A percentile compares a stretch with the other conserved stretches of the same genome.
phyloP scores from a whole-genome alignment of 2,113 vertebrate species.

The Muntiacus reevesi region DNA sequence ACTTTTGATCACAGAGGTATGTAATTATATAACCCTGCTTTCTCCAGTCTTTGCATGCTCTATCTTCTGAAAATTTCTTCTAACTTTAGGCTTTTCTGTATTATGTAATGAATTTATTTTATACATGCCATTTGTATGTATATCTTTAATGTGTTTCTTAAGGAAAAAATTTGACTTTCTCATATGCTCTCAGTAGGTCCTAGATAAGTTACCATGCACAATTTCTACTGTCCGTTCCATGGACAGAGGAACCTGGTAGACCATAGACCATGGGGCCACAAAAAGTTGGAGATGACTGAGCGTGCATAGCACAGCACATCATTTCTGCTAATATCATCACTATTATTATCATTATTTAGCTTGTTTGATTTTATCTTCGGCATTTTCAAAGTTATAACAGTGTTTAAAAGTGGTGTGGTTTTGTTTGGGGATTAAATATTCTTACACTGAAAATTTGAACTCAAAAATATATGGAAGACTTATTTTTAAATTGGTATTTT shows the following conservation, averaged over 20 bases:
- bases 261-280: neutral
- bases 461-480: neutral
- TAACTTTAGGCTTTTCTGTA: neutral
- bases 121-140: neutral
- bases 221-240: neutral
- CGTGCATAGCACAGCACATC: neutral
- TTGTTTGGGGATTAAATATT: neutral
- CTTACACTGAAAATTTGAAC: neutral
- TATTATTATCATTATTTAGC: neutral
- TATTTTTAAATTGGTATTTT: neutral
- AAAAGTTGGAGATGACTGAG: accelerated
- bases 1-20: neutral
- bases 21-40: neutral
- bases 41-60: neutral
- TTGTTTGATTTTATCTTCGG: neutral
- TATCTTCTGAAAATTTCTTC: neutral
- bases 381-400: neutral
- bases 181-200: neutral
- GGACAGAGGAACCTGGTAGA: neutral
- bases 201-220: neutral
- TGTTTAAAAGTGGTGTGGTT: neutral
- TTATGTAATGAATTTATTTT: neutral
- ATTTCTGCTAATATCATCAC: neutral
- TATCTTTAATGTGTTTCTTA: neutral
- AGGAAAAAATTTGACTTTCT: neutral